Percentiles rank a stretch among this genome's conserved stretches.
Evolutionary conservation across 2,797 vertebrate species (phyloP).

Genomic region (Syngnathus rostellatus): DNA sequence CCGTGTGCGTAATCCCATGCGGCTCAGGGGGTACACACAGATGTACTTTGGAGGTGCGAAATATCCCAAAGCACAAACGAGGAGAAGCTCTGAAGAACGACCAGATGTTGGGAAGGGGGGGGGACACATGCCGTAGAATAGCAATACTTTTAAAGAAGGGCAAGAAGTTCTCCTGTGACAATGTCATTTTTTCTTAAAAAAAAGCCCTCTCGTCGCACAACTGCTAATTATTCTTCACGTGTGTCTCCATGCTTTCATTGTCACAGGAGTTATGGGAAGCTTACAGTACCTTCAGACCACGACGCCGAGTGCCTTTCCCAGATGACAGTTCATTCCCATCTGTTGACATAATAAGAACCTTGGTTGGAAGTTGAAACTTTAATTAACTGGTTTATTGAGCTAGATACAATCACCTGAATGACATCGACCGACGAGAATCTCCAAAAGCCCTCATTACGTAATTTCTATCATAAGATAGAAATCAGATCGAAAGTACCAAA

Average conservation of each 20-base stretch:
- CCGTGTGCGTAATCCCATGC: not conserved
- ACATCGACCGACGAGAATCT: not conserved
- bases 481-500: not conserved
- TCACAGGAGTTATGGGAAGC: too few species aligned
- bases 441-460: not conserved
- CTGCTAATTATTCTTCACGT: too few species aligned
- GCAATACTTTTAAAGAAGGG: not conserved
- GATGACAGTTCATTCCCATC: not conserved
- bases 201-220: too few species aligned
- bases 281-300: too few species aligned
- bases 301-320: too few species aligned
- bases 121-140: not conserved
- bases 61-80: slow-evolving; percentile 3
- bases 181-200: too few species aligned
- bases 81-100: not conserved
- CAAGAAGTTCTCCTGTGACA: not conserved
- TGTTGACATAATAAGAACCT: not conserved
- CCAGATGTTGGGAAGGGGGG: not conserved
- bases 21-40: not conserved
- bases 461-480: not conserved
- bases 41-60: slow-evolving; percentile 7
- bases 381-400: not conserved
- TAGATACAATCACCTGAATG: not conserved
- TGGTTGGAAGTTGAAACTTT: not conserved
- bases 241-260: too few species aligned